phyloP scores from a whole-genome alignment of 2,797 vertebrate genomes.

The Erithacus rubecula region DNA sequence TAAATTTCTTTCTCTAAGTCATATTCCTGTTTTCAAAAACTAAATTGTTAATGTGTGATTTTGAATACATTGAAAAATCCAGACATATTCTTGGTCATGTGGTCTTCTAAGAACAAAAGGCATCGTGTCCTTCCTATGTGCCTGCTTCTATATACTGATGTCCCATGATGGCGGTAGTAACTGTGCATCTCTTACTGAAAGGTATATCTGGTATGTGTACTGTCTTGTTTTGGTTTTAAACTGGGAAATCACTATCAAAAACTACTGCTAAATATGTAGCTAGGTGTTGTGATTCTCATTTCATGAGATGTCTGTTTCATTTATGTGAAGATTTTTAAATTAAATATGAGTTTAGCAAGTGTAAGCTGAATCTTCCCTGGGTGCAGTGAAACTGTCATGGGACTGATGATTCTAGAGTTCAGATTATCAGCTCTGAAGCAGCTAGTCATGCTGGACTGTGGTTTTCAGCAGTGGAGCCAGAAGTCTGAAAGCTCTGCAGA shows the following conservation, averaged over 20 bases:
- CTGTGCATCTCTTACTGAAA: neutral
- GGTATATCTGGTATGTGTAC: neutral
- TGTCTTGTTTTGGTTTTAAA: neutral
- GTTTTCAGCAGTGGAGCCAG: neutral
- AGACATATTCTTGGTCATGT: neutral
- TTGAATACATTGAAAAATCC: neutral
- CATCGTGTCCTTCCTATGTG: neutral
- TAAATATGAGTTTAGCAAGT: neutral
- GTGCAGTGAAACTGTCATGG: neutral
- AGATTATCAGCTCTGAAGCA: neutral
- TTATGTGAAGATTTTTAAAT: neutral
- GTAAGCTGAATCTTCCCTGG: neutral
- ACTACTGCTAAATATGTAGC: neutral
- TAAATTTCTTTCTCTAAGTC: neutral
- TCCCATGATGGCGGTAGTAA: neutral
- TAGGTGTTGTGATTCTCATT: neutral
- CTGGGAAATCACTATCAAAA: neutral
- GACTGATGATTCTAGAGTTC: neutral
- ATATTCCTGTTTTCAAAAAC: neutral
- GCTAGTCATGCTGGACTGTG: neutral
- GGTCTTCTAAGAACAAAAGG: neutral
- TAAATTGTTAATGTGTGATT: neutral
- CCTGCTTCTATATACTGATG: fast-evolving
- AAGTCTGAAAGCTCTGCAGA: neutral
- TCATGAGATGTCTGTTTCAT: neutral